Conservation (phyloP, 2,888 invertebrate genomes). For the Lasioglossum leucozonium region DNA sequence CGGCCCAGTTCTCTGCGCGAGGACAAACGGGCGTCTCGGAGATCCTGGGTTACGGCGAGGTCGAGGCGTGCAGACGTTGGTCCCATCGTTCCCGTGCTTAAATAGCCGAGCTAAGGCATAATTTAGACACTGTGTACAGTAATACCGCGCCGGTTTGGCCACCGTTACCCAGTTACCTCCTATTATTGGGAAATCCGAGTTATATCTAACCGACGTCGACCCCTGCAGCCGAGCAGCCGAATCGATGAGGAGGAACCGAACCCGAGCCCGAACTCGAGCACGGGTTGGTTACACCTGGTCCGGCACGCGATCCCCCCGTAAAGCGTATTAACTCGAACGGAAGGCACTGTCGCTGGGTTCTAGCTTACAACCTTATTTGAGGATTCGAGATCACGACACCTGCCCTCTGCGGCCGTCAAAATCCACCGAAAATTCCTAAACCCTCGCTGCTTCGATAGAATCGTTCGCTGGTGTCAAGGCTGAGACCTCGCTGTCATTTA, state of each 20-base stretch:
- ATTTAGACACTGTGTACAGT: conserved; percentile 55
- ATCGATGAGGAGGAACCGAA: conserved; percentile 48
- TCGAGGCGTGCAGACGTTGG: conserved; percentile 26
- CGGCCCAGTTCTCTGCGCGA: neutral
- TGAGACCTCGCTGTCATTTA: too few species aligned
- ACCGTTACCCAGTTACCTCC: conserved; percentile 58
- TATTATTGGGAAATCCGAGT: conserved; percentile 55
- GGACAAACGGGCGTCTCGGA: neutral
- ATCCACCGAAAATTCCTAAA: neutral
- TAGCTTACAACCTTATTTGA: neutral
- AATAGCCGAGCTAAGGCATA: conserved; percentile 56
- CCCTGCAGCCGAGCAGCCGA: conserved; percentile 22
- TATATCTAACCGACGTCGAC: conserved; percentile 20
- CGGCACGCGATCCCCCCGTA: conserved; percentile 37
- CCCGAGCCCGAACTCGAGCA: conserved; percentile 25
- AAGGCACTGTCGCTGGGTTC: conserved; percentile 13
- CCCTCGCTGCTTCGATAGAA: neutral
- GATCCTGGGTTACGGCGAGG: neutral
- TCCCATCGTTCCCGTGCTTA: conserved; percentile 53
- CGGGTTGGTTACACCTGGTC: conserved; percentile 39
- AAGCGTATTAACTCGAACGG: conserved; percentile 32
- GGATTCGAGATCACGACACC: conserved; percentile 6
- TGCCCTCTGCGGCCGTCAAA: neutral
- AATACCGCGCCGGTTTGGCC: conserved; percentile 42
- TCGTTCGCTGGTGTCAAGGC: neutral